phyloP scores from a whole-genome alignment of 2,113 vertebrate species.

The human (Homo sapiens) region GRCh38 chr3:22439001-22439500 shows the following conservation, averaged over 20 bases:
- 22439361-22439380: background rate
- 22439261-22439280: background rate
- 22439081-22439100: background rate
- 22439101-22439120: background rate
- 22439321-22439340: background rate
- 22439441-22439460: background rate
- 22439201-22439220: fast-evolving
- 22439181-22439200: background rate
- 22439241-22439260: background rate
- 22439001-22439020: background rate
- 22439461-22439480: background rate
- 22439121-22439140: background rate
- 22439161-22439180: background rate
- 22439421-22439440: background rate
- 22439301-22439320: background rate
- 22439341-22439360: background rate
- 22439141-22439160: background rate
- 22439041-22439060: background rate
- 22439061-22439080: background rate
- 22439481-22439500: background rate
- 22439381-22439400: background rate
- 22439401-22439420: background rate
- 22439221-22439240: background rate
- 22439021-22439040: background rate
- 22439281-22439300: background rate